Percentiles rank a stretch among this genome's conserved stretches.
Evolutionary conservation across 2,113 vertebrate species (phyloP).

Genomic region (Otus sunia): DNA sequence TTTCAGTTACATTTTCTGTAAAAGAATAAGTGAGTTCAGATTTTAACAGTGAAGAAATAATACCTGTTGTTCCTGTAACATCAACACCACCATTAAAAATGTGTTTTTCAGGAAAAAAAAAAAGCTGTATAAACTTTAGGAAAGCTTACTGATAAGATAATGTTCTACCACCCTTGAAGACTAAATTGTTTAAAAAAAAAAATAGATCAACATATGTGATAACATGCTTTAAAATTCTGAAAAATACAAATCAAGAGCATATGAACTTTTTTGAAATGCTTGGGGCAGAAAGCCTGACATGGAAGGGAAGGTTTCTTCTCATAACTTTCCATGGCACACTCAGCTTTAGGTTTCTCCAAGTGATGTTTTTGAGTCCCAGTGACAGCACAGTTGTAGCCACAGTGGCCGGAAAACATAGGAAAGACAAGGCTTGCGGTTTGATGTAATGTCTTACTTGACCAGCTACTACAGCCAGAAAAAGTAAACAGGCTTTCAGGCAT

Average conservation of each 20-base stretch:
- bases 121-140: not conserved
- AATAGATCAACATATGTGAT: not conserved
- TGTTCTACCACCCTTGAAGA: not conserved
- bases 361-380: not conserved
- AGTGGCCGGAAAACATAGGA: not conserved
- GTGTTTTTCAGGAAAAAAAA: not conserved
- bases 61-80: not conserved
- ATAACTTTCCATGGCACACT: not conserved
- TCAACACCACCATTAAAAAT: not conserved
- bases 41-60: not conserved
- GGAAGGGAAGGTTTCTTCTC: not conserved
- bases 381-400: not conserved
- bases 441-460: not conserved
- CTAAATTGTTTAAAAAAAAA: not conserved
- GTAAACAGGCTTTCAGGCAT: not conserved
- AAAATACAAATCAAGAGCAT: not conserved
- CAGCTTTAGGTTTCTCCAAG: not conserved
- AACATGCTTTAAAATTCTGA: not conserved
- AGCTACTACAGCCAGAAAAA: not conserved
- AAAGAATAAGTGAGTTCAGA: constrained; percentile 44
- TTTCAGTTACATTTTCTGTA: constrained; percentile 76
- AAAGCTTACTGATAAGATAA: not conserved
- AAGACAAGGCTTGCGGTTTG: not conserved
- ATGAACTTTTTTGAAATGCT: not conserved
- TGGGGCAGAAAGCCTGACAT: not conserved